Percentiles rank a stretch among this genome's conserved stretches.
Evolutionary conservation across 2,797 vertebrate genomes (phyloP).

Genomic region (Sorex maritimensis): DNA sequence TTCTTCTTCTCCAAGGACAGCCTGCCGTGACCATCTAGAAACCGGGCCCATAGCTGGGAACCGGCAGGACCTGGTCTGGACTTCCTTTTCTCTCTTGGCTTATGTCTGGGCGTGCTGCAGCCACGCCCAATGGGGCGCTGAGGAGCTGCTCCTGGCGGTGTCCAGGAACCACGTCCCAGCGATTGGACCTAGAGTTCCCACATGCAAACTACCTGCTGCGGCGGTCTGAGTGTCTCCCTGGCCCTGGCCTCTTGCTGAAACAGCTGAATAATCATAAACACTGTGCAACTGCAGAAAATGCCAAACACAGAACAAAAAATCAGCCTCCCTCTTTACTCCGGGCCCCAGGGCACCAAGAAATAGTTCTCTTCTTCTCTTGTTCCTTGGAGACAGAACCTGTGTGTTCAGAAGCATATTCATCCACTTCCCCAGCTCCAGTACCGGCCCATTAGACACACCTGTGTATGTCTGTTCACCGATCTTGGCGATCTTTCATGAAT

Average conservation of each 20-base stretch:
- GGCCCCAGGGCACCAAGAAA: background rate
- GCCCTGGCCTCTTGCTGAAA: background rate
- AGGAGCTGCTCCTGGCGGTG: no score
- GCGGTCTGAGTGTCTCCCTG: no score
- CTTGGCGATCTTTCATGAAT: background rate
- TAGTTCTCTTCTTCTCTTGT: background rate
- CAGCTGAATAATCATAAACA: background rate
- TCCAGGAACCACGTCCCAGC: no score
- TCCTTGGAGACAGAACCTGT: background rate
- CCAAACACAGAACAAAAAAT: slow-evolving; percentile 12
- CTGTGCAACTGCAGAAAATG: background rate
- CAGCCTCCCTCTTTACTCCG: background rate
- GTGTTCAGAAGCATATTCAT: background rate
- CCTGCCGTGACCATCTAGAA: background rate
- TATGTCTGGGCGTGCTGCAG: no score
- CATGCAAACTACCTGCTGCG: no score
- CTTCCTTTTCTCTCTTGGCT: no score
- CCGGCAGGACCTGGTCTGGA: no score
- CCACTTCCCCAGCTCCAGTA: background rate
- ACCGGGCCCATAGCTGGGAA: background rate
- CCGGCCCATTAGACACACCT: background rate
- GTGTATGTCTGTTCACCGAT: background rate
- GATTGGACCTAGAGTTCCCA: no score
- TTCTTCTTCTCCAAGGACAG: background rate
- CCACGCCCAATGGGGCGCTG: no score